These are phyloP conservation scores for Quadroppia sp. DNA, from an alignment of 2,888 invertebrate genomes.

Conservation along the genomic window DNA sequence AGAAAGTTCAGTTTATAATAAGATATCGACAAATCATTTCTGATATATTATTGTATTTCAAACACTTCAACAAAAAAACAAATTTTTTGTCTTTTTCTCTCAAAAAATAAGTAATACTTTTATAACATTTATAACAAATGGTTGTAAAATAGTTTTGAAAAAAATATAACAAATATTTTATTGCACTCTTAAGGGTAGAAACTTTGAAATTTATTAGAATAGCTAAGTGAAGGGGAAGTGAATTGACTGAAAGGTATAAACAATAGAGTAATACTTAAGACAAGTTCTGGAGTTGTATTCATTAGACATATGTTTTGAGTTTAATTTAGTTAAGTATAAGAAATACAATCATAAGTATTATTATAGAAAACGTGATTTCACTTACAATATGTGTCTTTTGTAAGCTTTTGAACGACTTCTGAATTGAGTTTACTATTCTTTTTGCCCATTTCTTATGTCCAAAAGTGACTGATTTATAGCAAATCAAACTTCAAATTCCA, in stretches of 20 bases:
- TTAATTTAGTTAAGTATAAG: constrained; percentile 31
- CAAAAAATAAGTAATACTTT: not conserved
- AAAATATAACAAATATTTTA: not conserved
- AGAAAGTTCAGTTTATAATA: not conserved
- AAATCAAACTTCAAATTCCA: not conserved
- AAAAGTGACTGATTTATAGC: too few relatives aligned
- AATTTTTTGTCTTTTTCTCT: not conserved
- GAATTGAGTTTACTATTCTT: constrained; percentile 93
- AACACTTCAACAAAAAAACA: not conserved
- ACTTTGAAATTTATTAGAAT: not conserved
- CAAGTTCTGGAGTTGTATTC: not conserved
- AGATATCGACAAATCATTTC: not conserved
- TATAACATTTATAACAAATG: not conserved
- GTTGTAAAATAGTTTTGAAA: not conserved
- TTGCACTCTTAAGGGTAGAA: not conserved
- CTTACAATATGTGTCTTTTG: constrained; percentile 84
- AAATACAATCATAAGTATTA: constrained; percentile 6
- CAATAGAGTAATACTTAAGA: not conserved
- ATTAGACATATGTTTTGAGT: constrained; percentile 19
- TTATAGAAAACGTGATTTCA: constrained; percentile 27
- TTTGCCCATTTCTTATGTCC: constrained; percentile 69
- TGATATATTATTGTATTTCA: not conserved
- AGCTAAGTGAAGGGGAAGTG: not conserved
- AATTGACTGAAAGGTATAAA: not conserved
- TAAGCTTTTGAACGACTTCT: constrained; percentile 86